A percentile compares a stretch with the other conserved stretches of the same genome.
These are phyloP conservation scores for Dromococcyx pavoninus DNA, from an alignment of 2,797 vertebrate genomes.

Conservation along the genomic window DNA sequence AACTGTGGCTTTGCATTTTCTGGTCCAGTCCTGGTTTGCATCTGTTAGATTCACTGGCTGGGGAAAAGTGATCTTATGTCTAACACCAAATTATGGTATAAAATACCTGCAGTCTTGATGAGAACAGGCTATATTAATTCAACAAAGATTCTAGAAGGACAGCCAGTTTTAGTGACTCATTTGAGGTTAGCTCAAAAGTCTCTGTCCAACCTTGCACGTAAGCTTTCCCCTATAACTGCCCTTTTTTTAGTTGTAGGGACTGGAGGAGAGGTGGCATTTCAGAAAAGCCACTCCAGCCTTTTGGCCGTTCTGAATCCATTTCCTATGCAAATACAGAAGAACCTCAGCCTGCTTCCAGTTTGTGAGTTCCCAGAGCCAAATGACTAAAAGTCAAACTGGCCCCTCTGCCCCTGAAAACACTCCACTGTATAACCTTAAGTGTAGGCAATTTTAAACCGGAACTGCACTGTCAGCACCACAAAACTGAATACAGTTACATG, in stretches of 20 bases:
- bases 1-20: background rate
- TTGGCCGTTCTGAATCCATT: background rate
- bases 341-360: background rate
- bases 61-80: background rate
- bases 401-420: background rate
- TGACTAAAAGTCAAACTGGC: background rate
- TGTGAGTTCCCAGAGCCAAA: background rate
- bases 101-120: background rate
- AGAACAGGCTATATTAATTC: background rate
- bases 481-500: background rate
- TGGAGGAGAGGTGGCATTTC: background rate
- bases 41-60: accelerated
- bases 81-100: background rate
- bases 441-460: background rate
- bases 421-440: background rate
- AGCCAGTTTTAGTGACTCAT: background rate
- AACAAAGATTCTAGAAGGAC: background rate
- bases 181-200: background rate
- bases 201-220: background rate
- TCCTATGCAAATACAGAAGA: background rate
- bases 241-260: background rate
- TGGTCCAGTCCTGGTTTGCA: background rate
- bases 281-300: background rate
- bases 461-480: background rate
- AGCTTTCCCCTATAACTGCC: background rate